Evolutionary conservation across 2,888 invertebrate genomes (phyloP).

Genomic region (Trimorus sp.): DNA sequence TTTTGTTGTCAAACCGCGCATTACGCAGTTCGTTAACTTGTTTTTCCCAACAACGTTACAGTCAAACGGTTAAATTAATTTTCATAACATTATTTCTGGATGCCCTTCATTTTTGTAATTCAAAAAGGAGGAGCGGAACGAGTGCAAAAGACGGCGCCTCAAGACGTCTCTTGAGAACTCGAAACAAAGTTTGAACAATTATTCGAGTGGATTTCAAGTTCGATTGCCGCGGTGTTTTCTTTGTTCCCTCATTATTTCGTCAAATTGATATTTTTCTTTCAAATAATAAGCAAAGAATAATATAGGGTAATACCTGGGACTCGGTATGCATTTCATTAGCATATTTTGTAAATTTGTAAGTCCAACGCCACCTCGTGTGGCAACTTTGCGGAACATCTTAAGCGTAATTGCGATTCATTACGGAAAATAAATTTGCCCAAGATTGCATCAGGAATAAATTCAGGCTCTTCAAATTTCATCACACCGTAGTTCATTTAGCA

Average conservation of each 20-base stretch:
- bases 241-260: constrained; percentile 14
- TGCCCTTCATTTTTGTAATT: constrained; percentile 8
- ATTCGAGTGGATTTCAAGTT: constrained; percentile 31
- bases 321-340: constrained; percentile 41
- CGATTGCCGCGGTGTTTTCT: constrained; percentile 2
- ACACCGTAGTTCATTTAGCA: constrained; percentile 31
- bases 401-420: constrained; percentile 45
- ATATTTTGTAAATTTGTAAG: constrained; percentile 45
- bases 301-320: constrained; percentile 17
- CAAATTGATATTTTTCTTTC: constrained; percentile 30
- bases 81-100: constrained; percentile 7
- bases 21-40: constrained; percentile 10
- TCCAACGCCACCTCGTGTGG: constrained; percentile 14
- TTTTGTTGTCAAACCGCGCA: constrained; percentile 17
- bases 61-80: constrained; percentile 18
- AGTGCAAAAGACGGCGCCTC: not conserved
- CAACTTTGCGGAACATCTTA: constrained; percentile 17
- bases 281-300: constrained; percentile 27
- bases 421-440: constrained; percentile 42
- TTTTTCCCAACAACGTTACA: constrained; percentile 9
- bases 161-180: constrained; percentile 1
- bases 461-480: constrained; percentile 22
- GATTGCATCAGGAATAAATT: constrained; percentile 46
- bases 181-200: constrained; percentile 28
- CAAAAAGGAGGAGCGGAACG: not conserved